Conservation (phyloP, 2,888 invertebrate species). For the Brachypterus glaber region DNA sequence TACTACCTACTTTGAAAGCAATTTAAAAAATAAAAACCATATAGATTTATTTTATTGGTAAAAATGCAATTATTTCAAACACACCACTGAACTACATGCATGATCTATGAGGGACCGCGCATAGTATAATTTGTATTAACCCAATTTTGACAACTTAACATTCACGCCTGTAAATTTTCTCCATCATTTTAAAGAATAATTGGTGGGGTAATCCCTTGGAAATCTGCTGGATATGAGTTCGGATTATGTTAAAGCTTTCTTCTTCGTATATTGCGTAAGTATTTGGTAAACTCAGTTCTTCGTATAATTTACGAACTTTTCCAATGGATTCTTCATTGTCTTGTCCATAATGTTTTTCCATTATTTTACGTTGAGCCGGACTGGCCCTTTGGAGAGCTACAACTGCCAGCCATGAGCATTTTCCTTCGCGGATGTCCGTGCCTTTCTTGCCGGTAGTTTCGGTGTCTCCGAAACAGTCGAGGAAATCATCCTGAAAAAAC, state of each 20-base stretch:
- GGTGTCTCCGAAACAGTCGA: conserved; percentile 86
- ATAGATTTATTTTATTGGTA: too few relatives aligned
- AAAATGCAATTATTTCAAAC: too few relatives aligned
- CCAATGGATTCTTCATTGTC: conserved; percentile 56
- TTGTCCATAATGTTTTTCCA: conserved; percentile 69
- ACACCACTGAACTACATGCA: too few relatives aligned
- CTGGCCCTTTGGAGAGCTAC: conserved; percentile 75
- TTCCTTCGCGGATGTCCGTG: conserved; percentile 89
- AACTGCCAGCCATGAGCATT: conserved; percentile 92
- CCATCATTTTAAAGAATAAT: conserved; percentile 71
- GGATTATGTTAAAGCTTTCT: conserved; percentile 70
- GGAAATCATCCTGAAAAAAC: conserved; percentile 66
- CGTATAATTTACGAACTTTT: conserved; percentile 65
- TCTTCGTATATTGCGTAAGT: conserved; percentile 75
- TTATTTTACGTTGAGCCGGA: conserved; percentile 57
- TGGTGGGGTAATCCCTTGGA: conserved; percentile 73
- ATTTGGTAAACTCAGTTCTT: conserved; percentile 64
- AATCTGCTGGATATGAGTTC: conserved; percentile 75
- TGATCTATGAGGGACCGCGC: too few relatives aligned
- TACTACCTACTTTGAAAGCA: too few relatives aligned
- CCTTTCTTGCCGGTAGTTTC: conserved; percentile 80
- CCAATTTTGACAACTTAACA: conserved; percentile 46
- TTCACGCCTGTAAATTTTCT: conserved; percentile 69
- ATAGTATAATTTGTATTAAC: too few relatives aligned
- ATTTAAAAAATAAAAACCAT: too few relatives aligned